These are phyloP conservation scores for Gambelia wislizenii DNA, from an alignment of 2,797 vertebrate species.

Conservation along the genomic window DNA sequence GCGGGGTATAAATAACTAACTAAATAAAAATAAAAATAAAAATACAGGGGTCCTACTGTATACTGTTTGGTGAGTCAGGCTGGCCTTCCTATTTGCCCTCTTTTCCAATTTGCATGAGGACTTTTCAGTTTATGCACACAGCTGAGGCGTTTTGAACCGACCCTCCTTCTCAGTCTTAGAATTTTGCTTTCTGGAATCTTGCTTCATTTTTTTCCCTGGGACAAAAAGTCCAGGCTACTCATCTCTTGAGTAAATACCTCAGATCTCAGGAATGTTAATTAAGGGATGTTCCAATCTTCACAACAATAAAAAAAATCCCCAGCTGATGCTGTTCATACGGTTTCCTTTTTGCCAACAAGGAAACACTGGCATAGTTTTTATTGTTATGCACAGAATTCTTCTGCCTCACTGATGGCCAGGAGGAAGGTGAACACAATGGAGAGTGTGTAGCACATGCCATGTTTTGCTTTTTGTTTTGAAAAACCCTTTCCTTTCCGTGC, in stretches of 20 bases:
- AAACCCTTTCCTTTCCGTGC: not conserved
- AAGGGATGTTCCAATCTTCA: not conserved
- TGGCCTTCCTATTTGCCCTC: not conserved
- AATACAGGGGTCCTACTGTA: no score
- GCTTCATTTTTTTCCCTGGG: not conserved
- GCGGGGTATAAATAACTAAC: no score
- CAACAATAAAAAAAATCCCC: not conserved
- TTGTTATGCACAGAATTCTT: not conserved
- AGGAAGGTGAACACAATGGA: not conserved
- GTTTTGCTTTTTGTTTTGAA: not conserved
- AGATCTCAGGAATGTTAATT: not conserved
- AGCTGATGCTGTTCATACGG: fast-evolving
- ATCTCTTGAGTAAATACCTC: slow-evolving; percentile 39
- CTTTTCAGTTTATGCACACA: not conserved
- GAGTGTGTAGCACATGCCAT: no score
- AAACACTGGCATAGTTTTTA: not conserved
- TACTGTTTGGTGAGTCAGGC: no score
- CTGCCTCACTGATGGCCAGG: not conserved
- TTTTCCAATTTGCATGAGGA: not conserved
- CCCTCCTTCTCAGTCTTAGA: no score
- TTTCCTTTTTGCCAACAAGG: not conserved
- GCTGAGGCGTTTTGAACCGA: not conserved
- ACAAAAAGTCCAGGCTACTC: not conserved
- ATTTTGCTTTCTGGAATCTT: not conserved
- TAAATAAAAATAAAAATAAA: no score